Conservation (phyloP, 1,140 invertebrate species). For the Drosophila asahinai region DNA sequence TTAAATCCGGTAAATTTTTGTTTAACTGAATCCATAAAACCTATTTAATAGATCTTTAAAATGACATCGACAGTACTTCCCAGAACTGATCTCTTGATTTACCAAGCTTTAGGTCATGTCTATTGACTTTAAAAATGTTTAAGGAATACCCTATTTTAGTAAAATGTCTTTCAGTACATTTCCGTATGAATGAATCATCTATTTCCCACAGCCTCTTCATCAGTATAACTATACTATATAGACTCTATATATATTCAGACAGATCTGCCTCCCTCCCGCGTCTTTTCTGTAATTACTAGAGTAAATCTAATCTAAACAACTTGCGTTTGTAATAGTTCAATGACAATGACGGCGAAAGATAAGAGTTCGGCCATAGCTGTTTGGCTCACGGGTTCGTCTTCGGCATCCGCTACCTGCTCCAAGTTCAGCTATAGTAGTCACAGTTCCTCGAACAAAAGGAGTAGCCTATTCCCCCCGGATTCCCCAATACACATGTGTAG, state of each 20-base stretch:
- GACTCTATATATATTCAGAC: background rate
- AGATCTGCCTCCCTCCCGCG: background rate
- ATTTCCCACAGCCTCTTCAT: background rate
- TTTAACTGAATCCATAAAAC: no score
- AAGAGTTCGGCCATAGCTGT: conserved; percentile 20
- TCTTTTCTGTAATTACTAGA: conserved; percentile 10
- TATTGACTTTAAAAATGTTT: no score
- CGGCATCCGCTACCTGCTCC: conserved; percentile 12
- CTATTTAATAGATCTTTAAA: no score
- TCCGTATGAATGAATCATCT: background rate
- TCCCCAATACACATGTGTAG: conserved; percentile 34
- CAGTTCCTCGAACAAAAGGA: background rate
- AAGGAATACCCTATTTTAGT: background rate
- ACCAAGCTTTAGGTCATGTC: background rate
- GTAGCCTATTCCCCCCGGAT: conserved; percentile 4
- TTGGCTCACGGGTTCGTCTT: conserved; percentile 2
- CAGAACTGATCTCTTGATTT: background rate
- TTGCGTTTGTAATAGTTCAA: conserved; percentile 43
- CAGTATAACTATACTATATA: background rate
- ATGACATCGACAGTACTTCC: no score
- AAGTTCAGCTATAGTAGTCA: conserved; percentile 8
- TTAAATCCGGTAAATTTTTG: no score
- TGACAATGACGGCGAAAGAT: conserved; percentile 40
- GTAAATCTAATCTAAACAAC: conserved; percentile 37
- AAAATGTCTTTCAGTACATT: background rate